Evolutionary conservation across 2,113 vertebrate genomes (phyloP).

Genomic region (Colistium nudipinnis): DNA sequence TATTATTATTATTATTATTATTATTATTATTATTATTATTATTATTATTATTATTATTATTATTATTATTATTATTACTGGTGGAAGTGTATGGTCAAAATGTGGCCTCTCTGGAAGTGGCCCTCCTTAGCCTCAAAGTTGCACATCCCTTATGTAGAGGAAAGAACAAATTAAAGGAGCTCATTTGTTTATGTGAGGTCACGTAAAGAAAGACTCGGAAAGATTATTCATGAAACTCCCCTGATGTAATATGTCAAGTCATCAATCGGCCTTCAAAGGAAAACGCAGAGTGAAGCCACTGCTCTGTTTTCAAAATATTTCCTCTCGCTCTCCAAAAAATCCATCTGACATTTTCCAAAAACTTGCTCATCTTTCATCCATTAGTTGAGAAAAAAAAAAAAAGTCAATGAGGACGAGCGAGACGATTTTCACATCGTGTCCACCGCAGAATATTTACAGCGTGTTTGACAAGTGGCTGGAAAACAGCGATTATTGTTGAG

Average conservation of each 20-base stretch:
- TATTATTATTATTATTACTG: no score
- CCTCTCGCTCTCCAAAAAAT: not conserved
- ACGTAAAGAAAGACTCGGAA: slow-evolving; percentile 1
- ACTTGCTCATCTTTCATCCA: not conserved
- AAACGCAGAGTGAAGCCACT: not conserved
- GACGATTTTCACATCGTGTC: not conserved
- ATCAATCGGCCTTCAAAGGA: not conserved
- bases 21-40: no score
- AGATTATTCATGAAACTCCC: not conserved
- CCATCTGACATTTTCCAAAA: not conserved
- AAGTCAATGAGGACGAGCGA: not conserved
- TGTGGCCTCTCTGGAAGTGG: no score
- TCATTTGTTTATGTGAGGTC: no score
- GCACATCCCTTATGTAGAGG: no score
- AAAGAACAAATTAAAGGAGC: no score
- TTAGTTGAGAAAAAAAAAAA: not conserved
- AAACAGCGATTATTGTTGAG: no score
- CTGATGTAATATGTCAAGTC: not conserved
- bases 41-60: no score
- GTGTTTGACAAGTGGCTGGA: not conserved
- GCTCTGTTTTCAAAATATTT: not conserved
- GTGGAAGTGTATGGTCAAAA: no score
- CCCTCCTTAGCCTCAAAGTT: no score
- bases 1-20: no score
- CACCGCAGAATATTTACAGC: not conserved